Evolutionary conservation across 2,888 invertebrate genomes (phyloP), one percentile per base, ranked within the genome.

Genomic region (Sipha maydis): DNA sequence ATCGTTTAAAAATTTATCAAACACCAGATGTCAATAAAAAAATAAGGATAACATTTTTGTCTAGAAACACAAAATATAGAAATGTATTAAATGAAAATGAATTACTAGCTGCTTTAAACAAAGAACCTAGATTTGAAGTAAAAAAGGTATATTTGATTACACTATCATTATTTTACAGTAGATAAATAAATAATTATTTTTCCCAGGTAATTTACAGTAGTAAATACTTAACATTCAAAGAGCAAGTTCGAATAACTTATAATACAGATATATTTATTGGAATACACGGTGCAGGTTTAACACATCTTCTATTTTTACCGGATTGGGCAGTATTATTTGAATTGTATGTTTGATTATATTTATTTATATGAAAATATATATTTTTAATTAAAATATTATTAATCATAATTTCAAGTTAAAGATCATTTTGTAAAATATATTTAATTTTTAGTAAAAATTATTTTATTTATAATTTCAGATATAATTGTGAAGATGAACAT

Each of bases 211-310:
- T 92, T 88, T 93, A 93, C 89, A 93, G 92, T 90, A 94, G 93
- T 91, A 93, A 93, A 34, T 92, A 95, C 82, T 67, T 88, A 48
- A 93, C 94, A 5, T 97, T 97, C 91, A 93, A 93, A 34, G 93
- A 95, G 79, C 97, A 97, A 91, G 91, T 98, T 89, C 94, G 95
- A 91, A 94, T 96, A 7, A 96, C 97, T 0, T 95, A 96, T 90
- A 98, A 98, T 91, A 95, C 96, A 0, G 99, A 99, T 92, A 94
- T 99, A 90, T 95, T 99, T 90, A 96, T 99, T 91, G 98, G 99
- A 69, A 98, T 99, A 93, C 99, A 99, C 92, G 99, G 99, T 25
- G 98, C 99, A 86, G 99, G 99, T 0, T 93, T 99, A 61, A 98
- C 99, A 0, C 99, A 99, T 93, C 93, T 97, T 89, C 93, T 99